Percentiles rank a stretch among this genome's conserved stretches.
Evolutionary conservation across 2,797 vertebrate genomes (phyloP).

Genomic region (Crocodylus rhombifer): DNA sequence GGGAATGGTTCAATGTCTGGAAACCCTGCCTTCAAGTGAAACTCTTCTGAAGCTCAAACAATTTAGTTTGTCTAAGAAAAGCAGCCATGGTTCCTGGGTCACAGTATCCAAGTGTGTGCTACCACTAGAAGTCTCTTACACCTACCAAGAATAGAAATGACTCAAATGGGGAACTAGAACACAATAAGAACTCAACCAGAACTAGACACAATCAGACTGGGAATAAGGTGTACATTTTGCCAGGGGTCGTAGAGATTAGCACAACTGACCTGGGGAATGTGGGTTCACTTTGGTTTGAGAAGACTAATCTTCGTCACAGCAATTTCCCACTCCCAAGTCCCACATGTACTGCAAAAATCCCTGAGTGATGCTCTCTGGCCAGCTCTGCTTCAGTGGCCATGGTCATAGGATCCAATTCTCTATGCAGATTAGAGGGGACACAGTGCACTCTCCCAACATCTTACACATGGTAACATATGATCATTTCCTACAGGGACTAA

Average conservation of each 20-base stretch:
- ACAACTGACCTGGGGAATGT: not conserved
- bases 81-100: not conserved
- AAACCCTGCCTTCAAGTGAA: not conserved
- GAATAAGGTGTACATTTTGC: not conserved
- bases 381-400: rapidly evolving
- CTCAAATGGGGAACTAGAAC: too few species aligned
- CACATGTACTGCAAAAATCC: not conserved
- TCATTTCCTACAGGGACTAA: not conserved
- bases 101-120: not conserved
- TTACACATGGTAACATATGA: not conserved
- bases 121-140: not conserved
- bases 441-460: not conserved
- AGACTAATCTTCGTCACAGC: rapidly evolving
- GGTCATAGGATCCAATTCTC: not conserved
- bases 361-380: not conserved
- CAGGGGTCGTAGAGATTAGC: not conserved
- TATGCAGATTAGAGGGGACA: not conserved
- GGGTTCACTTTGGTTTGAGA: not conserved
- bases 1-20: not conserved
- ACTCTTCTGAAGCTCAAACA: not conserved
- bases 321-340: not conserved
- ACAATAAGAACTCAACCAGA: too few species aligned
- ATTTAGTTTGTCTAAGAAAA: not conserved
- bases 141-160: not conserved
- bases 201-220: not conserved